Base-by-base conservation (phyloP, 2,888 invertebrate species). In the Hemicrepidius hirtus region DNA sequence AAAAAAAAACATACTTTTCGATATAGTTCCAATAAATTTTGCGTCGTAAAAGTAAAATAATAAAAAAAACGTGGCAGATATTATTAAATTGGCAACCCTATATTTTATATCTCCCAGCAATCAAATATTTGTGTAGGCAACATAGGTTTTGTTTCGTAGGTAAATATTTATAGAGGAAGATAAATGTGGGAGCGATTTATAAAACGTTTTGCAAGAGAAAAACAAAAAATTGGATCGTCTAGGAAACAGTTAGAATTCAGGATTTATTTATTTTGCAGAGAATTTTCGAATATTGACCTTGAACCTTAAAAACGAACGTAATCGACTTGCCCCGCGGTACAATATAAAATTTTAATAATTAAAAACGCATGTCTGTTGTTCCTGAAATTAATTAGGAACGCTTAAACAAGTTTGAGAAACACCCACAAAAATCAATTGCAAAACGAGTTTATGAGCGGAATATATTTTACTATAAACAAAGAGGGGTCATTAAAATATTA, bases 51-150 rank as follows among this genome's bases (percentile, higher is more conserved):
- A 41, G 41, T 16, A 3, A 24, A 24, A 24, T 3, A 5, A 24
- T 16, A 3, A 24, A 24, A 24, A 24, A 5, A 24, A 24, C 5
- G 37, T 2, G 1, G 3, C 3, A 13, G 46, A 13, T 1, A 53
- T 53, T 53, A 53, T 28, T 28, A 53, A 53, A 53, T 53, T 53
- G 53, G 53, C 53, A 53, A 53, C 24, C 53, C 28, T 28, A 53
- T 28, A 53, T 53, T 18, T 44, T 44, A 44, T 44, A 44, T 44
- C 44, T 18, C 28, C n/a, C 18, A 24, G 12, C 21, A 32, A 53
- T 28, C 53, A 53, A 53, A 53, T 53, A 53, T 53, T 28, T 53
- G 53, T 12, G 53, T 53, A 53, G 53, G 53, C 53, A 53, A 53
- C 53, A 53, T 13, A 24, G 28, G 28, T 28, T 53, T n/a, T 28